A percentile compares a stretch with the other conserved stretches of the same genome.
Conservation (phyloP, 2,888 invertebrate genomes). For the Leptura quadrifasciata region DNA sequence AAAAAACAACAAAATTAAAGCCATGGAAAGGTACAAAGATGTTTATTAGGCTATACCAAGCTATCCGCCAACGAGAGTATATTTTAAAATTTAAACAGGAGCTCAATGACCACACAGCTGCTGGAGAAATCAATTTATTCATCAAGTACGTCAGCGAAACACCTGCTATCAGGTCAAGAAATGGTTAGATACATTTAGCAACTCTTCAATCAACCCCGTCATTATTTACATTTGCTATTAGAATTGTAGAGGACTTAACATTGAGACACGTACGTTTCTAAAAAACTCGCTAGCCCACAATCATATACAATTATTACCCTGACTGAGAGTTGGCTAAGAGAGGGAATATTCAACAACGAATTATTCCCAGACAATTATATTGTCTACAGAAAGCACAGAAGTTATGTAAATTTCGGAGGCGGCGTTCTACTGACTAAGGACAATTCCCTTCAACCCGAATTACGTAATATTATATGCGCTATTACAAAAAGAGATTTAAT, state of each 20-base stretch:
- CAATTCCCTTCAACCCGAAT: not conserved
- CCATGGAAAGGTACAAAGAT: not conserved
- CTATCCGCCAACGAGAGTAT: not conserved
- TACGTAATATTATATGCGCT: not conserved
- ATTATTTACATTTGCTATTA: not conserved
- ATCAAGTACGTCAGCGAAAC: not conserved
- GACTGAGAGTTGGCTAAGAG: not conserved
- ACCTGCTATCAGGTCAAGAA: not conserved
- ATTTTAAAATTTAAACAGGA: not conserved
- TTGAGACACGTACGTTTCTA: not conserved
- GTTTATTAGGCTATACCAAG: not conserved
- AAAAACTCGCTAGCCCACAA: not conserved
- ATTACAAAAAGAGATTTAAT: not conserved
- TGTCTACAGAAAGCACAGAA: conserved; percentile 6
- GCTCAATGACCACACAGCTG: not conserved
- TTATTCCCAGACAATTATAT: conserved; percentile 9
- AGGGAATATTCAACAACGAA: not conserved
- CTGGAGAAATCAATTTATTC: not conserved
- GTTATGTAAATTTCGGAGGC: not conserved
- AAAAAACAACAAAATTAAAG: not conserved
- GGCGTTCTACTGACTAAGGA: not conserved
- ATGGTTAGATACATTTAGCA: not conserved
- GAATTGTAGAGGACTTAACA: conserved; percentile 5
- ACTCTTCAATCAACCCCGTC: not conserved
- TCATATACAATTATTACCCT: not conserved